These are phyloP conservation scores for Clamator glandarius DNA, from an alignment of 2,797 vertebrate species.

Conservation along the genomic window DNA sequence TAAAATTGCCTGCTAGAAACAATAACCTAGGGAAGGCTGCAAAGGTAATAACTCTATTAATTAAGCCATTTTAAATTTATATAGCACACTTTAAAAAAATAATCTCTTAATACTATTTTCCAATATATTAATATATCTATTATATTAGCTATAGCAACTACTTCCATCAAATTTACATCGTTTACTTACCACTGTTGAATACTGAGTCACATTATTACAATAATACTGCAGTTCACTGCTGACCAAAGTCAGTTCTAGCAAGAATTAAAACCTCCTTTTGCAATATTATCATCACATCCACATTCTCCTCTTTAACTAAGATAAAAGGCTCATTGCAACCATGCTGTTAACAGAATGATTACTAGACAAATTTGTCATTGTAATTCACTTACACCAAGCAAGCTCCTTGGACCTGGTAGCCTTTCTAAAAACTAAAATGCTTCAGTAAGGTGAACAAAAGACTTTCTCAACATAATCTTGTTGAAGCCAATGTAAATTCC, in stretches of 20 bases:
- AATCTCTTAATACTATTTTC: neutral
- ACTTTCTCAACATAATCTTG: neutral
- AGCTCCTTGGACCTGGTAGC: neutral
- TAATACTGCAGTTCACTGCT: neutral
- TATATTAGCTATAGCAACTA: neutral
- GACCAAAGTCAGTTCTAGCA: neutral
- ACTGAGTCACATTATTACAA: neutral
- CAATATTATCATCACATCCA: neutral
- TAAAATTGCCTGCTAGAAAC: neutral
- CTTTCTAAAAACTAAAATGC: neutral
- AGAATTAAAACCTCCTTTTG: neutral
- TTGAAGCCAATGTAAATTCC: neutral
- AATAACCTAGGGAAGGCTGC: neutral
- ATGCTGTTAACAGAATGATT: neutral
- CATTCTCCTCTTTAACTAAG: neutral
- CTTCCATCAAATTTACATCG: neutral
- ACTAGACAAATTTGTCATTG: neutral
- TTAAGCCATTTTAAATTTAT: neutral
- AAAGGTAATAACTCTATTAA: neutral
- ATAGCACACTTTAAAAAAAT: neutral
- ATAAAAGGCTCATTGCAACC: neutral
- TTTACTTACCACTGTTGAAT: neutral
- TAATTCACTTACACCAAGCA: neutral
- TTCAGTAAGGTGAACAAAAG: neutral
- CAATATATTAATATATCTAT: neutral